Conservation (phyloP, 2,797 vertebrate species). For the Microctenopoma lineatum region DNA sequence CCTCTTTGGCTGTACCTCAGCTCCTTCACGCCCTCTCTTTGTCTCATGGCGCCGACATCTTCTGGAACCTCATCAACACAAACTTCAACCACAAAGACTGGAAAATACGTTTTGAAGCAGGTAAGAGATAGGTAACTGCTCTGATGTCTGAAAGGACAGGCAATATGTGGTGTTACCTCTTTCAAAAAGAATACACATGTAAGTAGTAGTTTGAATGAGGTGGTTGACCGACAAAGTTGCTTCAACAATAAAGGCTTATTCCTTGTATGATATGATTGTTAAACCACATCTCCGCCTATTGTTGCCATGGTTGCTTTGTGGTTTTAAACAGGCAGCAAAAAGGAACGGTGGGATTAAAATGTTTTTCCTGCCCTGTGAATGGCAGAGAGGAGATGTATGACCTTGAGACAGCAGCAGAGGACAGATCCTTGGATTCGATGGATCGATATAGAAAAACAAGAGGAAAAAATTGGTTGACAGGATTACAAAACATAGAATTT, state of each 20-base stretch:
- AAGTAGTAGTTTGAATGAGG: neutral
- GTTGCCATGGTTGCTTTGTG: slow-evolving; percentile 77
- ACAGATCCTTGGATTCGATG: slow-evolving; percentile 11
- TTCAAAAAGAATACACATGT: neutral
- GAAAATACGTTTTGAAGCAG: slow-evolving; percentile 99
- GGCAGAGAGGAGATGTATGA: slow-evolving; percentile 61
- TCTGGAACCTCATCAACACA: slow-evolving; percentile 96
- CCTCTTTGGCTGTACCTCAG: slow-evolving; percentile 95
- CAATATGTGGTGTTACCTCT: neutral
- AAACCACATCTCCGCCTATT: slow-evolving; percentile 49
- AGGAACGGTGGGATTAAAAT: slow-evolving; percentile 70
- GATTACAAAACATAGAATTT: neutral
- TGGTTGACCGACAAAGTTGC: neutral
- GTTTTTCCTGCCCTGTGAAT: slow-evolving; percentile 62
- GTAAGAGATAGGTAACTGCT: slow-evolving; percentile 70
- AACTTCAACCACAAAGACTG: slow-evolving; percentile 99
- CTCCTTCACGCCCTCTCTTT: slow-evolving; percentile 96
- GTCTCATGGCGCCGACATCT: slow-evolving; percentile 96
- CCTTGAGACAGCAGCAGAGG: slow-evolving; percentile 70
- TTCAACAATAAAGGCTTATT: too few relatives aligned
- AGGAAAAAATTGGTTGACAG: neutral
- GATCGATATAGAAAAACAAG: slow-evolving; percentile 3
- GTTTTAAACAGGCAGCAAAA: slow-evolving; percentile 56
- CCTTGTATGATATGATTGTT: slow-evolving; percentile 38
- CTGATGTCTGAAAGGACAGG: neutral